Evolutionary conservation across 1,140 invertebrate species (phyloP).

Genomic region (Dinoponera quadriceps): DNA sequence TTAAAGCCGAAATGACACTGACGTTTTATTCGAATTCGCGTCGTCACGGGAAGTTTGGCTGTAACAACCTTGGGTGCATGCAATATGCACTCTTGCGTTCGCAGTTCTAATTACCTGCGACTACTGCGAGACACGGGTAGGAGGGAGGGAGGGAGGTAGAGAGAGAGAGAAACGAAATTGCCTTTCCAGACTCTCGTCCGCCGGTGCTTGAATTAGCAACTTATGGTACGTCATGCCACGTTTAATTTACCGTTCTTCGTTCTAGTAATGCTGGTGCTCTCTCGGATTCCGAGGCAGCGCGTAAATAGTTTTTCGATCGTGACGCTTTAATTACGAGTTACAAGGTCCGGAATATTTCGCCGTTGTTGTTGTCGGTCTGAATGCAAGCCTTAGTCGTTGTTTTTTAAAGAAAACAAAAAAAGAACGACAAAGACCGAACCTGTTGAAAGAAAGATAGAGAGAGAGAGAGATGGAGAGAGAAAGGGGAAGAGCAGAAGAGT

Average conservation of each 20-base stretch:
- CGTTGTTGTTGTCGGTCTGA: constrained; percentile 11
- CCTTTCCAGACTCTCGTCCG: constrained; percentile 42
- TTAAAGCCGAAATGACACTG: background rate
- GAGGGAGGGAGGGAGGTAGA: background rate
- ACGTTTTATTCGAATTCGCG: constrained; percentile 36
- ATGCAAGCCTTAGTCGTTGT: constrained; percentile 9
- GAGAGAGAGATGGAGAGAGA: too few relatives aligned
- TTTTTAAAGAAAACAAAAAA: background rate
- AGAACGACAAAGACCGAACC: constrained; percentile 14
- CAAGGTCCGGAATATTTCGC: constrained; percentile 24
- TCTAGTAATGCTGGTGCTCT: background rate
- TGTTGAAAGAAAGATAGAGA: constrained; percentile 33
- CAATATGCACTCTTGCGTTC: constrained; percentile 52
- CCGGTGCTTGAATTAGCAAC: constrained; percentile 54
- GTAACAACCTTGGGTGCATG: constrained; percentile 4
- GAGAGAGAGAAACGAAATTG: constrained; percentile 37
- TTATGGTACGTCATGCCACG: constrained; percentile 47
- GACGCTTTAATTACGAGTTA: constrained; percentile 55
- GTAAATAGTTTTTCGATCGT: constrained; percentile 38
- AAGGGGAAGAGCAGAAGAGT: background rate
- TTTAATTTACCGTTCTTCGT: constrained; percentile 51
- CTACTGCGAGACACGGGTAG: constrained; percentile 16
- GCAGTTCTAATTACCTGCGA: constrained; percentile 56
- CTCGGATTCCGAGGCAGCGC: constrained; percentile 12
- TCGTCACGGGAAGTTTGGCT: constrained; percentile 27